Evolutionary conservation across 1,140 invertebrate species (phyloP).

Genomic region (Drosophila subpulchrella): DNA sequence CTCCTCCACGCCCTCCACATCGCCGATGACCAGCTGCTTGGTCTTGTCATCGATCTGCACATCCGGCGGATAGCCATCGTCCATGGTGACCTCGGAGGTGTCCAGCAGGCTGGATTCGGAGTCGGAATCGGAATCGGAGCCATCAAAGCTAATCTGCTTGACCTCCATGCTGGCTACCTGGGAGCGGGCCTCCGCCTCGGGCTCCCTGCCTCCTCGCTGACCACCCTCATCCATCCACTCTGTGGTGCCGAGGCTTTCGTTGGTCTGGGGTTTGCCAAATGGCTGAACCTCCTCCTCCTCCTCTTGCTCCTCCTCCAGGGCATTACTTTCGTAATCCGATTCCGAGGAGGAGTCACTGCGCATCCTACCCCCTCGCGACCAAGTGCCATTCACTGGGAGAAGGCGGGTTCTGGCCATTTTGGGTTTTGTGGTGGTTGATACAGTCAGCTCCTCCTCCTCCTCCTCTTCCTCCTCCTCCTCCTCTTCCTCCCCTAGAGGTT

Average conservation of each 20-base stretch:
- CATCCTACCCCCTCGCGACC: constrained; percentile 6
- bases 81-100: constrained; percentile 76
- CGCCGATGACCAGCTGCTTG: constrained; percentile 70
- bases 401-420: constrained; percentile 58
- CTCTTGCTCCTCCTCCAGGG: constrained; percentile 11
- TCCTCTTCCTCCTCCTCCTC: constrained; percentile 35
- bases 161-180: constrained; percentile 62
- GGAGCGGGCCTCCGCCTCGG: constrained; percentile 47
- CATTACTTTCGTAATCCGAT: constrained; percentile 50
- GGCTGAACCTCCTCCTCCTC: neutral
- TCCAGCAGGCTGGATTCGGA: constrained; percentile 26
- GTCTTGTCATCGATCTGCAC: constrained; percentile 67
- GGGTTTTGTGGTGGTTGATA: constrained; percentile 40
- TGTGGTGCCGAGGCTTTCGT: constrained; percentile 42
- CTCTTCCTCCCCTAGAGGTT: constrained; percentile 26
- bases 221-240: constrained; percentile 29
- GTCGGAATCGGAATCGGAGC: constrained; percentile 14
- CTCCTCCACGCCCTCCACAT: constrained; percentile 55
- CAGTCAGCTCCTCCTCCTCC: constrained; percentile 33
- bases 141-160: constrained; percentile 76
- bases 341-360: constrained; percentile 21
- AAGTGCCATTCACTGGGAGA: constrained; percentile 56
- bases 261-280: constrained; percentile 21
- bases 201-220: constrained; percentile 21
- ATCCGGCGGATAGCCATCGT: constrained; percentile 74